Base-by-base conservation (phyloP, 1,140 invertebrate species). In the Agrypnia vestita region DNA sequence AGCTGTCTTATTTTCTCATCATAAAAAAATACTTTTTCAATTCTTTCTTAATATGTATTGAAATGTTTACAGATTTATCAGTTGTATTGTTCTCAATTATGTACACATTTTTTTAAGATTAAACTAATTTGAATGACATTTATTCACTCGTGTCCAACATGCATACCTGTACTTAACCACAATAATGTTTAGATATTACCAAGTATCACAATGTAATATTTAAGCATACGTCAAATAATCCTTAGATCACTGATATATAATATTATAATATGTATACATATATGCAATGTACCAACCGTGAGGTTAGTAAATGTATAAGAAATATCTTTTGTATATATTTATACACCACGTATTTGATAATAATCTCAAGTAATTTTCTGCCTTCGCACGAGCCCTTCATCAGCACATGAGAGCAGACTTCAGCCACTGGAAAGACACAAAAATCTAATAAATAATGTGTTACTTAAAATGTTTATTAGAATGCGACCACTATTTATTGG, bases 391-490 rank as follows among this genome's bases (percentile, higher is more conserved):
- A 35, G 1, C 4, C 12, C 64, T 46, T 17, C 12, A 47, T 92
- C 88, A 94, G 86, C 94, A 95, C 86, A 92, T 94, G 73, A 95
- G 87, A 46, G 93, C 93, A 83, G 93, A 93, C 87, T 94, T 93
- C 80, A 95, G 90, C 94, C 94, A 95, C 94, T 95, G 89, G 83
- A 92, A 93, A 86, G 85, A 88, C n/a, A n/a, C n/a, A 88, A 85
- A 85, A 86, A 85, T 35, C 6, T 79, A 71, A 82, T 71, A 72
- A 76, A 81, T 47, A 56, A 64, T 73, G n/a, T 56, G 8, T 17
- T 17, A 13, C 6, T 35, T 44, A 10, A 69, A 43, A 15, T 13
- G 35, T 21, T 25, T 25, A 10, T 7, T 13, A 17, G n/a, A n/a
- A n/a, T n/a, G n/a, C n/a, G n/a, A n/a, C n/a, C n/a, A n/a, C n/a